Evolutionary conservation across 2,113 vertebrate genomes (phyloP).

Genomic region (Psammodynastes pulverulentus): DNA sequence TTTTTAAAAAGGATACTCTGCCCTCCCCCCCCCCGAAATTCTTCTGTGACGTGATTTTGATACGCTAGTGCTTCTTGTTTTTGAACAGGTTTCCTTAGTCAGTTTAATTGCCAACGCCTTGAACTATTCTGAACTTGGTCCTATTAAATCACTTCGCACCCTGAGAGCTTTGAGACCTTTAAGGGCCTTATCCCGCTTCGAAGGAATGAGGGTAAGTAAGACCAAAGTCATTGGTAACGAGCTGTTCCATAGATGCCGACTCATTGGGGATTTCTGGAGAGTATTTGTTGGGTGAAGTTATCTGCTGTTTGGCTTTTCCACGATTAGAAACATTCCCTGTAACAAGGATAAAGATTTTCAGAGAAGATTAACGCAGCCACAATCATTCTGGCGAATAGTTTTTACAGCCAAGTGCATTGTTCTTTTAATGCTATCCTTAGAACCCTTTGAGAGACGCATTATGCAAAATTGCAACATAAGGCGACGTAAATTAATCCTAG

Average conservation of each 20-base stretch:
- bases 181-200: constrained; percentile 95
- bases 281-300: background rate
- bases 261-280: background rate
- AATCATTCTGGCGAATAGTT: background rate
- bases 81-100: constrained; percentile 88
- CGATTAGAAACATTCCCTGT: no score
- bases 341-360: background rate
- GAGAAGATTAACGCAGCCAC: background rate
- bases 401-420: background rate
- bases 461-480: background rate
- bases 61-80: background rate
- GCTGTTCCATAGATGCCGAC: background rate
- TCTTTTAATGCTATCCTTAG: background rate
- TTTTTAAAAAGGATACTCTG: background rate
- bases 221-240: background rate
- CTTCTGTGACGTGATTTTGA: background rate
- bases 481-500: background rate
- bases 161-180: constrained; percentile 91
- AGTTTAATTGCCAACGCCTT: constrained; percentile 84
- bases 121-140: constrained; percentile 73
- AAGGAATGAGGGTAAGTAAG: constrained; percentile 99
- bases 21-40: background rate
- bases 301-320: background rate
- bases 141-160: constrained; percentile 94
- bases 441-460: background rate